phyloP scores from a whole-genome alignment of 2,797 vertebrate genomes.

The Pangasius mekongensis region DNA sequence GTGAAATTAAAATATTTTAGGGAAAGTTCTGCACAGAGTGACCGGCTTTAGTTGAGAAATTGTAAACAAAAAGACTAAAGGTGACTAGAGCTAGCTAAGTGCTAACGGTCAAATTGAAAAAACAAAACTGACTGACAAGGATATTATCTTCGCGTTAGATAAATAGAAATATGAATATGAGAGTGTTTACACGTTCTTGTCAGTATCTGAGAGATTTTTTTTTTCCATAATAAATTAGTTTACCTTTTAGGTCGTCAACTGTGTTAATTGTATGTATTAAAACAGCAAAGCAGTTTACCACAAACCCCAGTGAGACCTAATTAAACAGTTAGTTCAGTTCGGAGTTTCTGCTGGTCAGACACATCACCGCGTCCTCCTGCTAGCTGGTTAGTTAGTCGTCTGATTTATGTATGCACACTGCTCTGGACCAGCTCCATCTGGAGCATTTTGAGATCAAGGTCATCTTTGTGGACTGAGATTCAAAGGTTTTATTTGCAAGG shows the following conservation, averaged over 20 bases:
- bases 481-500: background rate
- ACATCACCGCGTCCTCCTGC: background rate
- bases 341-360: background rate
- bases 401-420: background rate
- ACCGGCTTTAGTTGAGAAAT: background rate
- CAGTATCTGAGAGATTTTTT: background rate
- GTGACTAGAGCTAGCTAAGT: background rate
- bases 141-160: background rate
- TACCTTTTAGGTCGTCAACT: background rate
- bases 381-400: background rate
- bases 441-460: background rate
- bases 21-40: background rate
- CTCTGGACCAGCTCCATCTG: background rate
- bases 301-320: background rate
- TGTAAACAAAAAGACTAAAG: constrained; percentile 25
- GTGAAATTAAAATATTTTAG: background rate
- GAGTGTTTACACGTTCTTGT: background rate
- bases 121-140: background rate
- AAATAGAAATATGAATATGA: too few species aligned
- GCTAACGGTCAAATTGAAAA: background rate
- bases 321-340: background rate
- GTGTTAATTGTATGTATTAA: background rate
- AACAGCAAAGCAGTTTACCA: background rate
- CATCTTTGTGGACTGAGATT: background rate
- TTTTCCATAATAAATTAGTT: background rate